Conservation (phyloP, 2,888 invertebrate species). For the Malthinus seriepunctatus region DNA sequence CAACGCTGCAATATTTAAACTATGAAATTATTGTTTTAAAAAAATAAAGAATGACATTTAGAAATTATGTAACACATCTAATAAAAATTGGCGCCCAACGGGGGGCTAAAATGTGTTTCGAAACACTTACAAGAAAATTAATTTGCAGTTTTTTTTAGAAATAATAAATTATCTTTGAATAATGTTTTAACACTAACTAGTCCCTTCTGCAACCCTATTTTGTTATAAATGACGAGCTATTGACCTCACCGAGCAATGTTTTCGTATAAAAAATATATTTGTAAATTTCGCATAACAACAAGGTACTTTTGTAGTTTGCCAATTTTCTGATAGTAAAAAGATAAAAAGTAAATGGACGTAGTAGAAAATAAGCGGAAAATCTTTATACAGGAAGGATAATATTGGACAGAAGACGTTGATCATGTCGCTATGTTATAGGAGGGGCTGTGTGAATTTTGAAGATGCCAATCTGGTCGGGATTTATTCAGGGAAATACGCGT, state of each 20-base stretch:
- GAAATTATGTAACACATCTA: no score
- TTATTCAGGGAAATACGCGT: conserved; percentile 29
- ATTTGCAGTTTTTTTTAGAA: no score
- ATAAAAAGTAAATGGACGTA: conserved; percentile 20
- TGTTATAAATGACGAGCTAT: no score
- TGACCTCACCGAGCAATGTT: not conserved
- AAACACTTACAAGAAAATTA: no score
- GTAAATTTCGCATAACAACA: not conserved
- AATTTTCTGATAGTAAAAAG: conserved; percentile 9
- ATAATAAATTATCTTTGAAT: no score
- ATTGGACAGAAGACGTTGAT: conserved; percentile 26
- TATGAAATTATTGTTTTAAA: no score
- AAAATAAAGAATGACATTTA: no score
- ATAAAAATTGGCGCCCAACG: no score
- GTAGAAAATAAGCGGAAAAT: conserved; percentile 15
- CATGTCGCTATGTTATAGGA: conserved; percentile 22
- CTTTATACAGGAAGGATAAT: conserved; percentile 23
- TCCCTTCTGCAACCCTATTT: no score
- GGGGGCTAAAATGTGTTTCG: no score
- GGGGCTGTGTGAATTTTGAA: conserved; percentile 26
- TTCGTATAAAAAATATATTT: not conserved
- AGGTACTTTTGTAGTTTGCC: conserved; percentile 8
- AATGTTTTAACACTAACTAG: no score
- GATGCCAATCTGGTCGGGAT: conserved; percentile 26
- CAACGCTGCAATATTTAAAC: no score